Evolutionary conservation across 2,113 vertebrate genomes (phyloP).

Genomic region (Erinaceus europaeus): DNA sequence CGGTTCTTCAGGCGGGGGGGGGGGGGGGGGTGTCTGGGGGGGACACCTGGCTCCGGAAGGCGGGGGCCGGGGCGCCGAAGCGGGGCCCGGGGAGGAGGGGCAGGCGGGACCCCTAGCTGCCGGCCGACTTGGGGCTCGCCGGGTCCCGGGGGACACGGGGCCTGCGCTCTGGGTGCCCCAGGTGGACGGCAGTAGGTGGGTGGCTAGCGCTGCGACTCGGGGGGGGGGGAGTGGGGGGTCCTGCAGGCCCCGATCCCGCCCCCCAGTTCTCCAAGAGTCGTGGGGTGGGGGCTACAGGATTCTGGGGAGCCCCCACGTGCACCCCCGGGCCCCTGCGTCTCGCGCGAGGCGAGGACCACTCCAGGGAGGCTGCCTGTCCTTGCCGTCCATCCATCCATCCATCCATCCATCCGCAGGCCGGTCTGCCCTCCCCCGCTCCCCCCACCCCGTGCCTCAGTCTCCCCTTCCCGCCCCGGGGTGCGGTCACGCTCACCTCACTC

Average conservation of each 20-base stretch:
- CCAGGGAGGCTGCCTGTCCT: not conserved
- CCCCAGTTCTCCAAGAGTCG: not conserved
- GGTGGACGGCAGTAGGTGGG: no score
- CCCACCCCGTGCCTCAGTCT: constrained; percentile 57
- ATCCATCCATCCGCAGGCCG: not conserved
- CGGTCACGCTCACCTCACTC: constrained; percentile 67
- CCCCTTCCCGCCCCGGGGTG: constrained; percentile 39
- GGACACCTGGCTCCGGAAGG: constrained; percentile 71
- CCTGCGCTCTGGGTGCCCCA: not conserved
- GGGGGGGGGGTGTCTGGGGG: constrained; percentile 21
- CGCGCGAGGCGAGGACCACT: not conserved
- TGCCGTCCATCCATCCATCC: no score
- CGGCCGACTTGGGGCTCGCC: not conserved
- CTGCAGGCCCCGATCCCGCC: no score
- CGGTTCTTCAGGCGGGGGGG: constrained; percentile 24
- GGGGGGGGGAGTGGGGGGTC: no score
- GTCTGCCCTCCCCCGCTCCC: not conserved
- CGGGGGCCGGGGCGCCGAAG: constrained; percentile 57
- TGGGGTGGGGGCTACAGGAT: constrained; percentile 17
- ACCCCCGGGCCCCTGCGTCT: not conserved
- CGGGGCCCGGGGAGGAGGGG: not conserved
- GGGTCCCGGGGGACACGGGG: not conserved
- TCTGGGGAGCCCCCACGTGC: not conserved
- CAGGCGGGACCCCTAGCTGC: not conserved
- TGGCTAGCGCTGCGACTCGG: no score